These are phyloP conservation scores for Brachionus plicatilis DNA, from an alignment of 1,140 invertebrate species.

Conservation along the genomic window DNA sequence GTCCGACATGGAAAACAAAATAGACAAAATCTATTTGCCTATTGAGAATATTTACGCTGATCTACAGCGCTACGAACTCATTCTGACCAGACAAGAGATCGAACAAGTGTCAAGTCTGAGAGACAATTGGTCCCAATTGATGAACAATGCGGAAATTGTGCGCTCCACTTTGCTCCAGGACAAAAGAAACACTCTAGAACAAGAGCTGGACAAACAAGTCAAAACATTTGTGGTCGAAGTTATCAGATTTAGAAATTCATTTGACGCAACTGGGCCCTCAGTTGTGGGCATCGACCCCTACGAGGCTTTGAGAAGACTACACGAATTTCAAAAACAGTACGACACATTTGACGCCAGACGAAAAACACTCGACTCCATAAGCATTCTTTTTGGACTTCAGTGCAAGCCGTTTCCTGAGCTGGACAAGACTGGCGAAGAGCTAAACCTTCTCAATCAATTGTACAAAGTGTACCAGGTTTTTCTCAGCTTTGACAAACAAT, in stretches of 20 bases:
- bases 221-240: constrained; percentile 57
- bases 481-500: constrained; percentile 52
- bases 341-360: constrained; percentile 50
- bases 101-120: constrained; percentile 51
- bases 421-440: constrained; percentile 55
- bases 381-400: constrained; percentile 54
- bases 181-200: constrained; percentile 52
- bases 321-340: constrained; percentile 53
- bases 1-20: constrained; percentile 56
- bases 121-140: constrained; percentile 51
- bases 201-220: constrained; percentile 56
- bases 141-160: constrained; percentile 52
- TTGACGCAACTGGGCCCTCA: constrained; percentile 55
- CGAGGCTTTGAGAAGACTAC: constrained; percentile 51
- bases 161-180: constrained; percentile 52
- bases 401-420: constrained; percentile 55
- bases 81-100: constrained; percentile 50
- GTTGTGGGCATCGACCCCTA: constrained; percentile 52
- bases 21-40: constrained; percentile 55
- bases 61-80: constrained; percentile 46
- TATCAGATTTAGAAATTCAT: constrained; percentile 56
- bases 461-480: constrained; percentile 56
- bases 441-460: constrained; percentile 53
- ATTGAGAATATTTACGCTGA: constrained; percentile 55
- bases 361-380: constrained; percentile 54